Conservation (phyloP, 2,888 invertebrate genomes). For the Listrodromus nycthemerus region DNA sequence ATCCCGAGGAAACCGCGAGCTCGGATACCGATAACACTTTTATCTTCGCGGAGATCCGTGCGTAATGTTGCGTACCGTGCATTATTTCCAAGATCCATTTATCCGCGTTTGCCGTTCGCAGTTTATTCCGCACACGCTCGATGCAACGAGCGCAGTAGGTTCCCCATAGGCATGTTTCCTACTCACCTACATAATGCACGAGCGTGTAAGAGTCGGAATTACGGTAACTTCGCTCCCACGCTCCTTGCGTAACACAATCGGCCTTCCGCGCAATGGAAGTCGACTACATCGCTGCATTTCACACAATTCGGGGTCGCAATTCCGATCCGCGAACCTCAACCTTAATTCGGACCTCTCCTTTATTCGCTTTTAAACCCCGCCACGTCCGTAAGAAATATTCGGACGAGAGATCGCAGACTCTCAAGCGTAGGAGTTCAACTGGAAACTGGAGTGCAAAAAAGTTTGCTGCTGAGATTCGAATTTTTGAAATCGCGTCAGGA, state of each 20-base stretch:
- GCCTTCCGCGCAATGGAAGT: conserved; percentile 73
- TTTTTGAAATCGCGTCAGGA: no score
- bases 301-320: conserved; percentile 12
- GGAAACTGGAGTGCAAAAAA: no score
- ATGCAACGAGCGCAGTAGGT: conserved; percentile 12
- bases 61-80: not conserved
- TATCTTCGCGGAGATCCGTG: not conserved
- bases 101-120: not conserved
- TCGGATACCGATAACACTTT: not conserved
- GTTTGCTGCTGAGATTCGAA: no score
- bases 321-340: not conserved
- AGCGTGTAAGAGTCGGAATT: conserved; percentile 65
- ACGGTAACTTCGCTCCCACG: conserved; percentile 78
- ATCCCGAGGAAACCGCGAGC: not conserved
- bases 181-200: conserved; percentile 61
- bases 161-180: conserved; percentile 41
- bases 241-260: conserved; percentile 78
- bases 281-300: conserved; percentile 5
- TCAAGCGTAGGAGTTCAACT: not conserved
- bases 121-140: conserved; percentile 3
- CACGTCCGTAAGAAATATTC: no score
- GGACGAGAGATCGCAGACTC: not conserved
- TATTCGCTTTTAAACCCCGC: not conserved
- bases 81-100: not conserved
- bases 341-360: not conserved